These are phyloP conservation scores for Kryptolebias marmoratus DNA, from an alignment of 2,113 vertebrate genomes.

Conservation along the genomic window DNA sequence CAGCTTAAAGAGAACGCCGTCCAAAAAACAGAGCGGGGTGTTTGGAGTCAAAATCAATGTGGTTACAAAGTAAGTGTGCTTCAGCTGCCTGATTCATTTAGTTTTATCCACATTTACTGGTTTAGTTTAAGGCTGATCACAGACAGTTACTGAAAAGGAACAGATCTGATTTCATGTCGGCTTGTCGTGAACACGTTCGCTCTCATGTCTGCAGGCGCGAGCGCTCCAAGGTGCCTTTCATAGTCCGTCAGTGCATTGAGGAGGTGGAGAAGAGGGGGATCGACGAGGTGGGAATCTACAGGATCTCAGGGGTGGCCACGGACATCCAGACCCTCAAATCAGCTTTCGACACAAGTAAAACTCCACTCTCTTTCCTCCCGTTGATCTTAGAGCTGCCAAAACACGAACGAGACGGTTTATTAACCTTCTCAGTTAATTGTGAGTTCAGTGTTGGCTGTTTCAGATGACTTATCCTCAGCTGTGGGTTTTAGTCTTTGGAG, in stretches of 20 bases:
- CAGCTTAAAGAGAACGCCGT: slow-evolving; percentile 96
- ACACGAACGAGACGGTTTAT: background rate
- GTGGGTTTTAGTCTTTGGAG: background rate
- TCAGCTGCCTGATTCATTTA: background rate
- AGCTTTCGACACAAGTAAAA: slow-evolving; percentile 95
- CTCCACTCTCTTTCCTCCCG: background rate
- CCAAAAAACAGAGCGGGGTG: slow-evolving; percentile 97
- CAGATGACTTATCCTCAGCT: background rate
- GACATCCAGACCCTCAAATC: slow-evolving; percentile 97
- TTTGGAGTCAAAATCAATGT: slow-evolving; percentile 98
- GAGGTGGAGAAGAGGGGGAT: slow-evolving; percentile 99
- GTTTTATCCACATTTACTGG: too few relatives aligned
- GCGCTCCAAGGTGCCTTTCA: slow-evolving; percentile 99
- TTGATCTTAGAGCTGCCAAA: background rate
- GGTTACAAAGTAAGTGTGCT: slow-evolving; percentile 89
- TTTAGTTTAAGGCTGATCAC: too few relatives aligned
- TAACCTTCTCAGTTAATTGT: too few relatives aligned
- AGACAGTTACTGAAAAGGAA: too few relatives aligned
- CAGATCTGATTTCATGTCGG: background rate
- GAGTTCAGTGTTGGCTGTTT: background rate
- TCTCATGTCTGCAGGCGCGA: slow-evolving; percentile 84
- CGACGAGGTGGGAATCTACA: slow-evolving; percentile 97
- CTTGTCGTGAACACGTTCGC: too few relatives aligned
- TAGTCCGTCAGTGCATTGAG: slow-evolving; percentile 97
- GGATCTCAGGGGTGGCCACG: slow-evolving; percentile 97